Base-by-base conservation (phyloP, 2,888 invertebrate species). In the Scaptomyza reducta region DNA sequence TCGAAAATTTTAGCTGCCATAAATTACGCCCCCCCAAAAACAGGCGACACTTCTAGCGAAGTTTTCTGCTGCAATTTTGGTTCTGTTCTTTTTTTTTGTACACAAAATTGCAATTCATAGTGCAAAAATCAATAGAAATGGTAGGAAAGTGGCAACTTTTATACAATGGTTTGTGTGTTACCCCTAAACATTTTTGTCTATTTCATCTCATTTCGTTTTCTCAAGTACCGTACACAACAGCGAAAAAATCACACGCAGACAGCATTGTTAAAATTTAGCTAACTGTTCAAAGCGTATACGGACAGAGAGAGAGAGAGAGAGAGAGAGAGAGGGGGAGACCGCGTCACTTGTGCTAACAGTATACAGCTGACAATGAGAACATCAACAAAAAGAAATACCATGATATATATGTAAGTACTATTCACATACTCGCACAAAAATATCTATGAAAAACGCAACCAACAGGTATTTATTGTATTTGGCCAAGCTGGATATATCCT, bases 381-480 rank as follows among this genome's bases (percentile, higher is more conserved):
- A 53, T 42, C 60, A 49, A 31, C 57, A 72, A 53, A 50, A 71
- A 60, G 72, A 76, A 65, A 60, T 73, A 66, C 60, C 60, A 66
- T 58, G 60, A 78, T 74, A 74, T 49, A 56, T 64, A 74, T 53
- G n/a, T n/a, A 62, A 75, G 76, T 61, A 53, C 54, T 50, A 44
- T 18, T 55, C 16, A 55, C 22, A 79, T 41, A 57, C 58, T 42
- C 18, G 44, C 29, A 59, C 18, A 33, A 27, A 27, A 31, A n/a
- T 22, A 59, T 59, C 63, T 62, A 58, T 77, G 64, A 65, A 64
- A 68, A 72, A 49, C 54, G 59, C 70, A 75, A 64, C 86, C 88
- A 82, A 82, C 82, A 82, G 82, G 82, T 82, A 82, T 88, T 82
- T 88, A 83, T 82, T 82, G 87, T 88, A 83, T 83, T 88, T 88